phyloP scores from a whole-genome alignment of 2,888 invertebrate species.

The Amblyjoppa proteus region DNA sequence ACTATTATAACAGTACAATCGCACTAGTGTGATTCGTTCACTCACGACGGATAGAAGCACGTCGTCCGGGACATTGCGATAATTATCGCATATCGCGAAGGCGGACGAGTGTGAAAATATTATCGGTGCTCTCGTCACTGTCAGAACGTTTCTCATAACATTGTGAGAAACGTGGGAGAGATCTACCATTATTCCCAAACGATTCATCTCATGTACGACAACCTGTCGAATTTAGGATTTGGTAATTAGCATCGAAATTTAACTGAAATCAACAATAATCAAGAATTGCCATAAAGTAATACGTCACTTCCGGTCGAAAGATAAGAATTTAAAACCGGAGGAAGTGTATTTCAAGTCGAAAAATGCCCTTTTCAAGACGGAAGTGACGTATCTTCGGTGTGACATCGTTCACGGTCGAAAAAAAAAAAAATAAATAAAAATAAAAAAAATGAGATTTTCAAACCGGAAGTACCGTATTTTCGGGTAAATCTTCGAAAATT shows the following conservation, averaged over 20 bases:
- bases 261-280: not conserved
- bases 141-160: conserved; percentile 87
- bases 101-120: conserved; percentile 89
- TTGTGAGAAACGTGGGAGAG: conserved; percentile 87
- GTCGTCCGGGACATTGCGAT: conserved; percentile 88
- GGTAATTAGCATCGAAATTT: not conserved
- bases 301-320: not conserved
- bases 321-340: not conserved
- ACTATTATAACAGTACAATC: not conserved
- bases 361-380: too few relatives aligned
- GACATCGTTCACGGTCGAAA: too few relatives aligned
- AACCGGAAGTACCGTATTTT: too few relatives aligned
- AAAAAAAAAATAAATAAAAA: too few relatives aligned
- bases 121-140: conserved; percentile 86
- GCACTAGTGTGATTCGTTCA: conserved; percentile 69
- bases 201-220: conserved; percentile 88
- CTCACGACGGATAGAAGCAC: conserved; percentile 86
- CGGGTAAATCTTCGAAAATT: too few relatives aligned
- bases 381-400: too few relatives aligned
- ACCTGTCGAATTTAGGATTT: conserved; percentile 78
- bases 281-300: not conserved
- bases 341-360: not conserved
- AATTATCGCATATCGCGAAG: conserved; percentile 85
- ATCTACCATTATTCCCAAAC: conserved; percentile 89
- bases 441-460: too few relatives aligned